A percentile compares a stretch with the other conserved stretches of the same genome.
Evolutionary conservation across 2,797 vertebrate genomes (phyloP).

Genomic region (Gephyroberyx darwinii): DNA sequence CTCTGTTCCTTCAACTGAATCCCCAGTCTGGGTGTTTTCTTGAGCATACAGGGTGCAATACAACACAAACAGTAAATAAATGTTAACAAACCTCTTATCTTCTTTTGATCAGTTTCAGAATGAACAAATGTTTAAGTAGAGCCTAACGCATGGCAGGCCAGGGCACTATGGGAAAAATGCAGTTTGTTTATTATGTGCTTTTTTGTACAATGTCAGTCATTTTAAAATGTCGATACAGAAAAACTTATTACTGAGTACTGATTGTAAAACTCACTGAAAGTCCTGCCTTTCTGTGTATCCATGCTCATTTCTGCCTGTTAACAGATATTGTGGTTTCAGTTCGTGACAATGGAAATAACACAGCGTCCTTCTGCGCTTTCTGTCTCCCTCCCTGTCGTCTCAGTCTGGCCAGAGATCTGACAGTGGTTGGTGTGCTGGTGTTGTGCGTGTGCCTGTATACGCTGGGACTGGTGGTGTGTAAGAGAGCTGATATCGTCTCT

Average conservation of each 20-base stretch:
- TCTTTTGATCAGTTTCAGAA: background rate
- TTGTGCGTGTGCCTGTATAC: conserved; percentile 71
- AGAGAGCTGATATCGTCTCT: conserved; percentile 55
- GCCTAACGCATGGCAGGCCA: too few relatives aligned
- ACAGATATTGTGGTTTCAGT: background rate
- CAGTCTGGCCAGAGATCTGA: conserved; percentile 74
- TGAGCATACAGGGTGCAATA: background rate
- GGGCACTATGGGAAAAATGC: too few relatives aligned
- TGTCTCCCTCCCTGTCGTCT: conserved; percentile 4
- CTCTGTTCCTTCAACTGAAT: too few relatives aligned
- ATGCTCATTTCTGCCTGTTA: background rate
- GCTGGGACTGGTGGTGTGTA: conserved; percentile 59
- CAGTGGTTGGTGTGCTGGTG: conserved; percentile 66
- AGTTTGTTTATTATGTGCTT: too few relatives aligned
- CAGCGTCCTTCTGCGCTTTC: background rate
- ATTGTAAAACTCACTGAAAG: too few relatives aligned
- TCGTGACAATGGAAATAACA: background rate
- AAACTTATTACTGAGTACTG: too few relatives aligned
- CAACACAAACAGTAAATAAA: background rate
- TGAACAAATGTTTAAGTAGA: too few relatives aligned
- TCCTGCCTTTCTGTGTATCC: background rate
- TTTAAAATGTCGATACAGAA: too few relatives aligned
- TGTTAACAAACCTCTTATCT: background rate
- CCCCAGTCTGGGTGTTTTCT: too few relatives aligned
- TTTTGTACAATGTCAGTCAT: too few relatives aligned